Evolutionary conservation across 1,140 invertebrate species (phyloP).

Genomic region (Papilio machaon): DNA sequence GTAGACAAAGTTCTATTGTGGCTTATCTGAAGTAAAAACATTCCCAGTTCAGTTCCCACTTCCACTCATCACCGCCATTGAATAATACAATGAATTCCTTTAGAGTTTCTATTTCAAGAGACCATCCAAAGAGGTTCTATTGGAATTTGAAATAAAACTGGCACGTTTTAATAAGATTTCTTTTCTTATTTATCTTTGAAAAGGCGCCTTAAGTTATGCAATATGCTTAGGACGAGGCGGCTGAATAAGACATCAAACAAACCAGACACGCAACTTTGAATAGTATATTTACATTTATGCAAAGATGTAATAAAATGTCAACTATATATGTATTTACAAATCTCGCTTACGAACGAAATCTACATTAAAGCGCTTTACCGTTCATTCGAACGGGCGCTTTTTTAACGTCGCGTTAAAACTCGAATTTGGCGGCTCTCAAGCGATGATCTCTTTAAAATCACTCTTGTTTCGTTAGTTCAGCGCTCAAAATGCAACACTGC

Average conservation of each 20-base stretch:
- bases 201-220: conserved; percentile 1
- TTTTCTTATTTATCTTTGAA: conserved; percentile 9
- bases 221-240: background rate
- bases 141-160: background rate
- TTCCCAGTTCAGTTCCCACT: conserved; percentile 5
- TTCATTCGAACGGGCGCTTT: background rate
- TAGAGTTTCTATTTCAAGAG: background rate
- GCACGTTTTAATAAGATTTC: conserved; percentile 17
- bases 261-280: conserved; percentile 9
- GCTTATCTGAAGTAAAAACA: background rate
- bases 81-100: conserved; percentile 23
- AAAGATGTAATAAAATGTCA: background rate
- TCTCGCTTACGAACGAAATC: background rate
- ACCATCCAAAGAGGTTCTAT: background rate
- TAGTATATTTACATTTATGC: conserved; percentile 2
- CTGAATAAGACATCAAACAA: background rate
- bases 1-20: conserved; percentile 9
- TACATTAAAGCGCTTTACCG: background rate
- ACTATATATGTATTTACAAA: background rate
- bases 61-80: conserved; percentile 1
- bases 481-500: too few species aligned
- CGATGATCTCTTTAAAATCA: too few species aligned
- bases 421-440: too few species aligned
- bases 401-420: too few species aligned
- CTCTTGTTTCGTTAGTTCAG: too few species aligned